phyloP scores from a whole-genome alignment of 2,888 invertebrate species.

The Loripinus fragilis region DNA sequence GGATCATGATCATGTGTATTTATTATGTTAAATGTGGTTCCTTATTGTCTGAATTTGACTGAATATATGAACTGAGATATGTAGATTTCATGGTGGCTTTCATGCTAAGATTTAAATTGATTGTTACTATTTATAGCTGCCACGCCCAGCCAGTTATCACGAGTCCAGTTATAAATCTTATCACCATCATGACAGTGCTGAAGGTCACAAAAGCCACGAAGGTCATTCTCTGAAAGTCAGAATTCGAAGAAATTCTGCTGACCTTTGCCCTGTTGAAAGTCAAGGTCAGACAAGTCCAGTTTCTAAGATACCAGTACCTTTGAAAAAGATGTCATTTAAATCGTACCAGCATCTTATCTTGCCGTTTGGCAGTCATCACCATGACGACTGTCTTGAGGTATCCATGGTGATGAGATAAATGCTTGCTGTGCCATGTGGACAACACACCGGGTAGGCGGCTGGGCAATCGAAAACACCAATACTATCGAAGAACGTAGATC shows the following conservation, averaged over 20 bases:
- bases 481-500: too few species aligned
- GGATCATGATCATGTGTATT: too few species aligned
- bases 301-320: constrained; percentile 58
- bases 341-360: constrained; percentile 49
- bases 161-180: constrained; percentile 23
- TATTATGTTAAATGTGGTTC: too few species aligned
- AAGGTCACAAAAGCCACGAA: constrained; percentile 15
- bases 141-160: constrained; percentile 43
- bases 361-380: constrained; percentile 30
- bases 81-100: too few species aligned
- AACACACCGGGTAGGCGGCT: too few species aligned
- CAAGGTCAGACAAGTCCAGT: constrained; percentile 24
- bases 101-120: too few species aligned
- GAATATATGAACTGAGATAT: too few species aligned
- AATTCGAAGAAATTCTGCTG: neutral
- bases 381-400: constrained; percentile 46
- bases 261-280: constrained; percentile 4
- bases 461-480: too few species aligned
- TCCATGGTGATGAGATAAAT: constrained; percentile 26
- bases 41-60: too few species aligned
- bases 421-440: neutral
- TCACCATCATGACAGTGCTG: neutral
- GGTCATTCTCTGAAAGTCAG: constrained; percentile 31
- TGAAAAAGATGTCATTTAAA: constrained; percentile 49
- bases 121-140: neutral